Evolutionary conservation across 2,113 vertebrate genomes (phyloP).

Genomic region (Mirounga angustirostris): DNA sequence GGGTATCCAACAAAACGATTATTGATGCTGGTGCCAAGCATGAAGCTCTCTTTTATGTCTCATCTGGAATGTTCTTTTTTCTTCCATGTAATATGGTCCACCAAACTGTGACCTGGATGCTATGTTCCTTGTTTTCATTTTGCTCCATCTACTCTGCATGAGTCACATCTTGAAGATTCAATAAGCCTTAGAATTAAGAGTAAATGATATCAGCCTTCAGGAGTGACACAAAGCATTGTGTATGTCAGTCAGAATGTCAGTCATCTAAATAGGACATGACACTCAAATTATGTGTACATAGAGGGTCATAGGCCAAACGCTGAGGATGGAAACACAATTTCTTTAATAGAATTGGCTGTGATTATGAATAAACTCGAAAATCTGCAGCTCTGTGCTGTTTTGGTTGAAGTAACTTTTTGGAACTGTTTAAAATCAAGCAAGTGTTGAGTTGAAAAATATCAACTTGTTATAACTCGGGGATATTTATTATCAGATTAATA

Average conservation of each 20-base stretch:
- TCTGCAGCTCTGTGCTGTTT: neutral
- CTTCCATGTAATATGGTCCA: fast-evolving
- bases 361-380: neutral
- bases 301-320: neutral
- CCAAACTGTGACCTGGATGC: neutral
- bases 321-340: conserved; percentile 5
- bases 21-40: fast-evolving
- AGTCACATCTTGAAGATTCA: neutral
- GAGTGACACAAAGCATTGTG: neutral
- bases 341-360: neutral
- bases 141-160: neutral
- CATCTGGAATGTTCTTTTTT: neutral
- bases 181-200: neutral
- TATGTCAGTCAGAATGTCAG: neutral
- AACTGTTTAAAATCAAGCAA: conserved; percentile 26
- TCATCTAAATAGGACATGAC: conserved; percentile 65
- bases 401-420: neutral
- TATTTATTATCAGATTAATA: neutral
- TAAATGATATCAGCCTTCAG: neutral
- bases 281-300: neutral
- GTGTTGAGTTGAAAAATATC: neutral
- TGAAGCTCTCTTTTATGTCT: neutral
- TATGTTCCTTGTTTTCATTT: neutral
- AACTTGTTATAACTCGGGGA: neutral
- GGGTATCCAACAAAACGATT: fast-evolving